Evolutionary conservation across 2,888 invertebrate genomes (phyloP).

Genomic region (Patella caerulea): DNA sequence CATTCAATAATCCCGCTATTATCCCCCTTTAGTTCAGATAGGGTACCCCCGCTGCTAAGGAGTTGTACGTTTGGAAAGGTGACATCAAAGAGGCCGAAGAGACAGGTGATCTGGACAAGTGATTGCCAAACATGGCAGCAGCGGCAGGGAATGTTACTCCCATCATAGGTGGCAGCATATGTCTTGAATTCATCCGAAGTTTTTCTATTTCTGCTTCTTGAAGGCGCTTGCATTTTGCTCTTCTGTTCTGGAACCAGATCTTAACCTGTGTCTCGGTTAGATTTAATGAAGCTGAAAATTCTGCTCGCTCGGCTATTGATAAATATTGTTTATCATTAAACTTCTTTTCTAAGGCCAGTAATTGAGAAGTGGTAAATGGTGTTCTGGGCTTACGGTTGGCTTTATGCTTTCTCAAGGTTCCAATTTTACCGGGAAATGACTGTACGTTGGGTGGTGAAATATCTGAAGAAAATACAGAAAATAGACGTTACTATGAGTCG

Average conservation of each 20-base stretch:
- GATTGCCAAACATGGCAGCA: conserved; percentile 52
- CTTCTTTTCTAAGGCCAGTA: conserved; percentile 90
- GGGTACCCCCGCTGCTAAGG: conserved; percentile 14
- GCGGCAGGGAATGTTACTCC: conserved; percentile 57
- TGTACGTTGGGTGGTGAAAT: neutral
- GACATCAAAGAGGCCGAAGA: conserved; percentile 46
- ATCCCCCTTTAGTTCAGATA: conserved; percentile 13
- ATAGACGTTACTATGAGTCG: too few relatives aligned
- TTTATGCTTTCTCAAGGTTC: conserved; percentile 87
- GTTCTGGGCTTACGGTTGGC: conserved; percentile 93
- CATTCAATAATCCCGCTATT: neutral
- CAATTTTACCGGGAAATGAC: neutral
- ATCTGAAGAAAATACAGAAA: neutral
- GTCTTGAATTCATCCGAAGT: conserved; percentile 84
- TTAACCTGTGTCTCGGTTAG: conserved; percentile 83
- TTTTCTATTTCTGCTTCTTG: conserved; percentile 96
- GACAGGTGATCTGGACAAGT: conserved; percentile 47
- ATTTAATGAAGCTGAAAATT: conserved; percentile 89
- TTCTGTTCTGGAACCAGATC: conserved; percentile 73
- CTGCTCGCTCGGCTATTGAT: conserved; percentile 92
- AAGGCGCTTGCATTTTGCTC: conserved; percentile 94
- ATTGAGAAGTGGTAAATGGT: conserved; percentile 94
- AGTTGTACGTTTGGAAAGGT: conserved; percentile 35
- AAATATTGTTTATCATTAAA: conserved; percentile 93
- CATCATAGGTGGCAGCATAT: conserved; percentile 77